Evolutionary conservation across 1,140 invertebrate genomes (phyloP).

Genomic region (Pinna nobilis): DNA sequence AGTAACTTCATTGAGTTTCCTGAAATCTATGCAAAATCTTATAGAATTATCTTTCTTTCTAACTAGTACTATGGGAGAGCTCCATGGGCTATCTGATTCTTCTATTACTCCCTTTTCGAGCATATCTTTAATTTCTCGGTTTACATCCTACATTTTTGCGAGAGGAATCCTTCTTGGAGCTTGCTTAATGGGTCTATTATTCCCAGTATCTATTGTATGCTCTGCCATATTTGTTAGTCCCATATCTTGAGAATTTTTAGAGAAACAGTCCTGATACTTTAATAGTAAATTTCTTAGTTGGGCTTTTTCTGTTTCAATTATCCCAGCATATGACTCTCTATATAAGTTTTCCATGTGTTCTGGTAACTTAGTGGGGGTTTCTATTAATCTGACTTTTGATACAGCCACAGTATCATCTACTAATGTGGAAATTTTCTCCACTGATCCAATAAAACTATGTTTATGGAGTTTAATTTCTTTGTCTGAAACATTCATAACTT

Average conservation of each 20-base stretch:
- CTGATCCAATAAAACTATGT: constrained; percentile 6
- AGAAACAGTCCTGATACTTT: constrained; percentile 18
- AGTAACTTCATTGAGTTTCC: constrained; percentile 73
- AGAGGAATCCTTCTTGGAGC: constrained; percentile 19
- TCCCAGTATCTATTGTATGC: constrained; percentile 30
- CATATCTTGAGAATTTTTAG: constrained; percentile 12
- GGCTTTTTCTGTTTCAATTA: neutral
- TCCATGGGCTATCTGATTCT: constrained; percentile 71
- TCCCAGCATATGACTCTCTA: neutral
- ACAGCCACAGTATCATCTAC: neutral
- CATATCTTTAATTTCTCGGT: constrained; percentile 65
- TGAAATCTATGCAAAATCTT: constrained; percentile 75
- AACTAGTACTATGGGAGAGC: constrained; percentile 76
- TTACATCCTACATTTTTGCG: constrained; percentile 14
- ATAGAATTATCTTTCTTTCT: constrained; percentile 73
- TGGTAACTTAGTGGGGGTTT: constrained; percentile 9
- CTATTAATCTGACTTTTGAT: constrained; percentile 10
- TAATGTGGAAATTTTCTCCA: constrained; percentile 2
- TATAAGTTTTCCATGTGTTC: neutral
- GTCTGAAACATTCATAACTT: constrained; percentile 10
- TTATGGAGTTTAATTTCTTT: constrained; percentile 20
- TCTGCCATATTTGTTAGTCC: constrained; percentile 23
- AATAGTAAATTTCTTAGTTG: constrained; percentile 9
- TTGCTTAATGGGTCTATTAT: constrained; percentile 23
- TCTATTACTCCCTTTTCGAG: constrained; percentile 59